Evolutionary conservation across 1,140 invertebrate species (phyloP), one percentile per base, ranked within the genome.

Genomic region (Eciton burchellii): DNA sequence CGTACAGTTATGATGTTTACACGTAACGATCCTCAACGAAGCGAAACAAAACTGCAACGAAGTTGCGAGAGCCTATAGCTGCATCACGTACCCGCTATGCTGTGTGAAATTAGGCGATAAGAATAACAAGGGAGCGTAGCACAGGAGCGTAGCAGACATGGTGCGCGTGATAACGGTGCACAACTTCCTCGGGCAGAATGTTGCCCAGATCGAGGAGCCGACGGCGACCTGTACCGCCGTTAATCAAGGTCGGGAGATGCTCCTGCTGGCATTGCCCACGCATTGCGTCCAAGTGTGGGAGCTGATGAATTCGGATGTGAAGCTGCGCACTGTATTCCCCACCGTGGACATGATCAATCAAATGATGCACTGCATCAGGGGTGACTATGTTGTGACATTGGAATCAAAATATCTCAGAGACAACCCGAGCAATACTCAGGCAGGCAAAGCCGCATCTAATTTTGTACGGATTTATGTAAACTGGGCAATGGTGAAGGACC

Each of bases 101-200:
- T 54, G 29, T 9, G 14, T 43, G 24, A 29, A 72, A 29, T 5
- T 52, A 68, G 8, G 14, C 24, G n/a, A 62, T 63, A 45, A 72
- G 45, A 21, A 26, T 8, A 66, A 66, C 45, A 9, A 3, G 14
- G 47, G 14, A 52, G 4, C 49, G 11, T n/a, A n/a, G n/a, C n/a
- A n/a, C n/a, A n/a, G n/a, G n/a, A n/a, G n/a, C n/a, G n/a, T n/a
- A 12, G 5, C 62, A 81, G 89, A 89, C 72, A 97, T 97, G 96
- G 96, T 96, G 21, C 94, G 96, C 9, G 95, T 97, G 1, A 95
- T 97, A 66, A 95, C 96, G 24, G 95, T 96, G 68, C 96, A 96
- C 87, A 96, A 96, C 92, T 97, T 97, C 90, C 90, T 94, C 14
- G 95, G 95, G 19, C 96, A 97, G 90, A 95, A 95, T 87, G 95